A percentile compares a stretch with the other conserved stretches of the same genome.
Evolutionary conservation across 2,113 vertebrate genomes (phyloP).

Genomic region (Fulmarus glacialis): DNA sequence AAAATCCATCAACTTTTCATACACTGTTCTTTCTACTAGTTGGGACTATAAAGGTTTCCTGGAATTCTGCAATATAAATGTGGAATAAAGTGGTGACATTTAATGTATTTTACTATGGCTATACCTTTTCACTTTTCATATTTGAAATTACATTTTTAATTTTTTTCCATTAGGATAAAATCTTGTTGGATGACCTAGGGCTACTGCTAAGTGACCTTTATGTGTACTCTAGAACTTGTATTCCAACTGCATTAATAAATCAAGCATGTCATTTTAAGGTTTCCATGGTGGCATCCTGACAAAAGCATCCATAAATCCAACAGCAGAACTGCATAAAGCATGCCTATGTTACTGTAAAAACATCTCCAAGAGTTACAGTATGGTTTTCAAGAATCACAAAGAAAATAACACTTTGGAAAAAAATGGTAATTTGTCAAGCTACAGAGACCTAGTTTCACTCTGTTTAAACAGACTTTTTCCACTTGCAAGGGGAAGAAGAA

Average conservation of each 20-base stretch:
- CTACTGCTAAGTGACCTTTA: neutral
- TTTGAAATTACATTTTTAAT: neutral
- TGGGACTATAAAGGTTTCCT: neutral
- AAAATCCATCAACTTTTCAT: neutral
- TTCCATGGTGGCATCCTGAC: slow-evolving; percentile 36
- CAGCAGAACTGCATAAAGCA: slow-evolving; percentile 29
- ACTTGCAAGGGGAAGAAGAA: slow-evolving; percentile 51
- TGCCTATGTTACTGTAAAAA: slow-evolving; percentile 50
- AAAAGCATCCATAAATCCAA: slow-evolving; percentile 52
- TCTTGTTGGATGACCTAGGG: neutral
- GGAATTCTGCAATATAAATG: neutral
- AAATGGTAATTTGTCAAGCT: slow-evolving; percentile 62
- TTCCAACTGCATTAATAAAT: slow-evolving; percentile 44
- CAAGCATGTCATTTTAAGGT: slow-evolving; percentile 14
- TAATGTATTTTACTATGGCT: neutral
- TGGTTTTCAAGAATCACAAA: slow-evolving; percentile 60
- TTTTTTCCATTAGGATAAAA: neutral
- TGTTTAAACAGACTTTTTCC: slow-evolving; percentile 69
- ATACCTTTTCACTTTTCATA: neutral
- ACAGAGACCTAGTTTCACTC: slow-evolving; percentile 61
- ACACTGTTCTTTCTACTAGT: neutral
- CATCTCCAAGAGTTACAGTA: slow-evolving; percentile 47
- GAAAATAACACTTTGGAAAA: slow-evolving; percentile 55
- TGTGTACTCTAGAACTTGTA: neutral
- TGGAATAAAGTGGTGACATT: neutral